These are phyloP conservation scores for Lutraria rhynchaena DNA, from an alignment of 1,140 invertebrate genomes.

Conservation along the genomic window DNA sequence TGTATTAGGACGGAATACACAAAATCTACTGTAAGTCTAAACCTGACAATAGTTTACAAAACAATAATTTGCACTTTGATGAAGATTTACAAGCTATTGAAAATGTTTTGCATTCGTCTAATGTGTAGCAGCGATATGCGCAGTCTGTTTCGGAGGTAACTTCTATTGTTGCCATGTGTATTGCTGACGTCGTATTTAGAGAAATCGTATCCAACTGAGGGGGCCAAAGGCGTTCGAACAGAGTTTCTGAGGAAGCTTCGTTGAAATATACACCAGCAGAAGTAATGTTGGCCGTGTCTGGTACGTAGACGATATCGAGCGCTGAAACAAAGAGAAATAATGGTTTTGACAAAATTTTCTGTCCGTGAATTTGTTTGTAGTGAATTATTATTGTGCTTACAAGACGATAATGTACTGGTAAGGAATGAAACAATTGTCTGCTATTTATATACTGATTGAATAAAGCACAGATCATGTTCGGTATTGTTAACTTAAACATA, in stretches of 20 bases:
- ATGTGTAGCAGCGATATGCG: slow-evolving; percentile 51
- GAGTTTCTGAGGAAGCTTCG: not conserved
- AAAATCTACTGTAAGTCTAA: too few species aligned
- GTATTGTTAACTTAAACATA: too few species aligned
- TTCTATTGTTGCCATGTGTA: slow-evolving; percentile 42
- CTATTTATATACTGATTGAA: too few species aligned
- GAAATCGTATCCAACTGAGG: slow-evolving; percentile 13
- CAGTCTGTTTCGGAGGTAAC: slow-evolving; percentile 52
- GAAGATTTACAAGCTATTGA: slow-evolving; percentile 37
- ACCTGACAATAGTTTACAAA: slow-evolving; percentile 42
- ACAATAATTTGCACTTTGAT: slow-evolving; percentile 29
- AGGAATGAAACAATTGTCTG: too few species aligned
- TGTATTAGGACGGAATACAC: too few species aligned
- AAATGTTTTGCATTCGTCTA: slow-evolving; percentile 54
- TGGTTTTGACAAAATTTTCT: too few species aligned
- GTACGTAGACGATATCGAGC: slow-evolving; percentile 40
- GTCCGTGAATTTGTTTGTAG: too few species aligned
- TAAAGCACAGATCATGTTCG: too few species aligned
- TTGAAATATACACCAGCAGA: not conserved
- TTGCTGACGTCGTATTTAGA: slow-evolving; percentile 11
- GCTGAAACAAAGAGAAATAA: too few species aligned
- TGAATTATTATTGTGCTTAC: too few species aligned
- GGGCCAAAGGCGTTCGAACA: slow-evolving; percentile 53
- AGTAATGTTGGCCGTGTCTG: slow-evolving; percentile 27
- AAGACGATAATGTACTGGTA: too few species aligned